Percentiles rank a stretch among this genome's conserved stretches.
Conservation (phyloP, 2,797 vertebrate genomes). For the Chrosomus eos region DNA sequence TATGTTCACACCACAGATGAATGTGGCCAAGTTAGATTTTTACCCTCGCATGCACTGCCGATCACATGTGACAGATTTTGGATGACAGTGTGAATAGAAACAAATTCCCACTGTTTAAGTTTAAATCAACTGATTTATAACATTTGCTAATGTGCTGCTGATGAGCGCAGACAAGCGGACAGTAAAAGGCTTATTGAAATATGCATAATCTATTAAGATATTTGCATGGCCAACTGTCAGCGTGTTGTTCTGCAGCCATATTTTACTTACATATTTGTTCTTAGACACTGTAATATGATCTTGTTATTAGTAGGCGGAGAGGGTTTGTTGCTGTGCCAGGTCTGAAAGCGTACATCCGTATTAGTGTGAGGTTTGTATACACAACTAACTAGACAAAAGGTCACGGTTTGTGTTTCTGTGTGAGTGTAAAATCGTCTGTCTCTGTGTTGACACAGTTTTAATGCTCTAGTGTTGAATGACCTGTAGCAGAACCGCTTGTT, state of each 20-base stretch:
- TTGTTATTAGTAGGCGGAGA: slow-evolving; percentile 6
- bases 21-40: neutral
- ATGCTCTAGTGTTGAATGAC: slow-evolving; percentile 29
- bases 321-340: slow-evolving; percentile 23
- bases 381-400: slow-evolving; percentile 23
- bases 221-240: neutral
- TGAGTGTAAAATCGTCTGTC: neutral
- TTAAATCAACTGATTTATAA: neutral
- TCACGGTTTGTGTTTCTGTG: slow-evolving; percentile 15
- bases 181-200: neutral
- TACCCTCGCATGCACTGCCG: neutral
- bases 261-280: neutral
- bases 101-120: neutral
- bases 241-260: neutral
- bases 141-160: neutral
- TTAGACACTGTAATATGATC: slow-evolving; percentile 32
- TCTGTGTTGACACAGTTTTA: slow-evolving; percentile 28
- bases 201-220: neutral
- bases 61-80: neutral
- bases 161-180: neutral
- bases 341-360: slow-evolving; percentile 6
- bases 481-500: slow-evolving; percentile 12
- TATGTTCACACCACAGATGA: neutral
- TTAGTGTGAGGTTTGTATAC: slow-evolving; percentile 38
- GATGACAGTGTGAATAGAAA: neutral